phyloP scores from a whole-genome alignment of 1,140 invertebrate species.

The Halesus radiatus region DNA sequence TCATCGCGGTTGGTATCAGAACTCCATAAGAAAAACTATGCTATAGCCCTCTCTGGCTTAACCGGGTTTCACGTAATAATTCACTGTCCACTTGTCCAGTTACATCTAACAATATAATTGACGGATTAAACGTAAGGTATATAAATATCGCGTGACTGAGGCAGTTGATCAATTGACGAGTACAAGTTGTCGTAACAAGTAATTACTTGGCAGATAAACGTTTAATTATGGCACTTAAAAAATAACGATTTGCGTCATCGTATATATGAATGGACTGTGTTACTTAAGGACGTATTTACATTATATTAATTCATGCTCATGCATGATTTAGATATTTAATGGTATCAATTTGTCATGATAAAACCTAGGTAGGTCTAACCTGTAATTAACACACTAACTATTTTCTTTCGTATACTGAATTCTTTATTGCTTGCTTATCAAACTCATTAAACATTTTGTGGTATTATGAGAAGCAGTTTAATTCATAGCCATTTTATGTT shows the following conservation, averaged over 20 bases:
- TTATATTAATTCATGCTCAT: background rate
- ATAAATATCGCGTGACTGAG: constrained; percentile 25
- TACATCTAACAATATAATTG: background rate
- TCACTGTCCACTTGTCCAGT: background rate
- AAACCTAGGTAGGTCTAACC: too few relatives aligned
- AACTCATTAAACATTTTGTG: too few relatives aligned
- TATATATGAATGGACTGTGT: background rate
- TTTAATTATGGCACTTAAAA: background rate
- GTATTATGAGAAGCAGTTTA: too few relatives aligned
- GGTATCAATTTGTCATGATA: too few relatives aligned
- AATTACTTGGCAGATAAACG: constrained; percentile 19
- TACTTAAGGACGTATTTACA: background rate
- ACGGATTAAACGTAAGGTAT: constrained; percentile 1
- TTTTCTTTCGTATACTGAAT: too few relatives aligned
- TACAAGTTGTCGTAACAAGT: constrained; percentile 15
- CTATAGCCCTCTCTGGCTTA: too few relatives aligned
- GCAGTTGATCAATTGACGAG: constrained; percentile 3
- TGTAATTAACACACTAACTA: too few relatives aligned
- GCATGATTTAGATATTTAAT: background rate
- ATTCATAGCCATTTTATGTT: too few relatives aligned
- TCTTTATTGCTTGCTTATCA: too few relatives aligned
- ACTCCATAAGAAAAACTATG: too few relatives aligned
- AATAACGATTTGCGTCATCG: constrained; percentile 7
- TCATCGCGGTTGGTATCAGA: too few relatives aligned
- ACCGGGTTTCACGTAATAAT: too few relatives aligned